Evolutionary conservation across 2,888 invertebrate genomes (phyloP).

Genomic region (Calephelis perditalis): DNA sequence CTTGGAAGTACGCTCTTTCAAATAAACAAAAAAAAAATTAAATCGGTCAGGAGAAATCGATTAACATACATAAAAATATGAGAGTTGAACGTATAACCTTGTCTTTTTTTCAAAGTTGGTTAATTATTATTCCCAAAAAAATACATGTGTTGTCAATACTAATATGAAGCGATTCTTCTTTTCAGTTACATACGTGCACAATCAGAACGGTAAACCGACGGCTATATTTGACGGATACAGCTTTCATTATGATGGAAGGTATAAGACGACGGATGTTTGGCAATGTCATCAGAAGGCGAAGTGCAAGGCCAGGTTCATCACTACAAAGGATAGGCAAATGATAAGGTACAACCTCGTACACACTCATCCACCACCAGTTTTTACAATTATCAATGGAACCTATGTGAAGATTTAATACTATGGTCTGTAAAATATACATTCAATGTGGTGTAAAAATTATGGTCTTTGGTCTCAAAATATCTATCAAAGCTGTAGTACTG

Average conservation of each 20-base stretch:
- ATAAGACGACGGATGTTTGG: conserved; percentile 31
- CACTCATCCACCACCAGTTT: conserved; percentile 17
- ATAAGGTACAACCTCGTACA: conserved; percentile 14
- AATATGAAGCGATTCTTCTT: not conserved
- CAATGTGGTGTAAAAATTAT: too few species aligned
- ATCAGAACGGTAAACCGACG: not conserved
- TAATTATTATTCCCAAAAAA: too few species aligned
- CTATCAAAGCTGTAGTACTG: too few species aligned
- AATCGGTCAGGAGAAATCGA: too few species aligned
- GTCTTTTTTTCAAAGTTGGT: too few species aligned
- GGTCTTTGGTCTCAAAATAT: too few species aligned
- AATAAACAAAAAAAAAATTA: too few species aligned
- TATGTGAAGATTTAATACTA: conserved; percentile 12
- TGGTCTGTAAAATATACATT: not conserved
- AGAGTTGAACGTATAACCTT: too few species aligned
- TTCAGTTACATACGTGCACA: not conserved
- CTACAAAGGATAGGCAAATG: conserved; percentile 18
- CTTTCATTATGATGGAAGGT: conserved; percentile 34
- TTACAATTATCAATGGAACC: conserved; percentile 15
- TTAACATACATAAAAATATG: too few species aligned
- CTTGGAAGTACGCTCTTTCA: too few species aligned
- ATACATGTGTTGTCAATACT: too few species aligned
- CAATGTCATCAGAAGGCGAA: conserved; percentile 29
- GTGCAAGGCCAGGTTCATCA: conserved; percentile 28
- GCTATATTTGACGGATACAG: conserved; percentile 27